Conservation (phyloP, 2,113 vertebrate genomes). For the Oceanodroma tethys region DNA sequence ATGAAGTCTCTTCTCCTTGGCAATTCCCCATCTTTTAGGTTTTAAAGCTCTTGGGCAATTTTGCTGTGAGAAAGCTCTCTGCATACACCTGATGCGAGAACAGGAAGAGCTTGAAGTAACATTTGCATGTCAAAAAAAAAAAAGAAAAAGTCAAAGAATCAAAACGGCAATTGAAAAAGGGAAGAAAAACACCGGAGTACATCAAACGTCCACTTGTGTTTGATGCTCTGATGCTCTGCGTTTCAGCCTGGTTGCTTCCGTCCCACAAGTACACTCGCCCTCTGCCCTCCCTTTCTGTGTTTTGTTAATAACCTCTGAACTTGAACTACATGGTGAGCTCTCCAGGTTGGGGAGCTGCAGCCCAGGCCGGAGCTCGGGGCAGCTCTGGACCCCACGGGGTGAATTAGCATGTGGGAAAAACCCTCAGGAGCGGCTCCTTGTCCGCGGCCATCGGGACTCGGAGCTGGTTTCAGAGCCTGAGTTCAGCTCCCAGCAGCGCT, state of each 20-base stretch:
- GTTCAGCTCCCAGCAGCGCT: not conserved
- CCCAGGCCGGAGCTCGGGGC: fast-evolving
- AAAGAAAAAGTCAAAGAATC: not conserved
- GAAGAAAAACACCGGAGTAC: not conserved
- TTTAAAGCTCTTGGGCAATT: not conserved
- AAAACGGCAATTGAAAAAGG: not conserved
- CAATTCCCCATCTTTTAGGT: not conserved
- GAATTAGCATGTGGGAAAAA: not conserved
- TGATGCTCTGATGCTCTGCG: not conserved
- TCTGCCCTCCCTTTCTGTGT: not conserved
- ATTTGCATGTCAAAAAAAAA: not conserved
- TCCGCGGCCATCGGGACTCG: fast-evolving
- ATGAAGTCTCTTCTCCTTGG: not conserved
- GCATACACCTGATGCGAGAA: not conserved
- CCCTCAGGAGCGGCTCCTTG: not conserved
- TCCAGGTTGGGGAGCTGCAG: not conserved
- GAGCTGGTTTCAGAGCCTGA: not conserved
- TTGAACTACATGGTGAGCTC: not conserved
- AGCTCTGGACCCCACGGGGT: not conserved
- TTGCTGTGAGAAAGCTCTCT: not conserved
- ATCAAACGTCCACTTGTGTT: not conserved
- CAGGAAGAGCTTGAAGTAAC: not conserved
- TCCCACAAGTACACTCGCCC: not conserved
- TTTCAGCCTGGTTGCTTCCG: not conserved
- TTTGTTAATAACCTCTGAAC: not conserved